Conservation (phyloP, 2,797 vertebrate species). For the Epinephelus malabaricus region DNA sequence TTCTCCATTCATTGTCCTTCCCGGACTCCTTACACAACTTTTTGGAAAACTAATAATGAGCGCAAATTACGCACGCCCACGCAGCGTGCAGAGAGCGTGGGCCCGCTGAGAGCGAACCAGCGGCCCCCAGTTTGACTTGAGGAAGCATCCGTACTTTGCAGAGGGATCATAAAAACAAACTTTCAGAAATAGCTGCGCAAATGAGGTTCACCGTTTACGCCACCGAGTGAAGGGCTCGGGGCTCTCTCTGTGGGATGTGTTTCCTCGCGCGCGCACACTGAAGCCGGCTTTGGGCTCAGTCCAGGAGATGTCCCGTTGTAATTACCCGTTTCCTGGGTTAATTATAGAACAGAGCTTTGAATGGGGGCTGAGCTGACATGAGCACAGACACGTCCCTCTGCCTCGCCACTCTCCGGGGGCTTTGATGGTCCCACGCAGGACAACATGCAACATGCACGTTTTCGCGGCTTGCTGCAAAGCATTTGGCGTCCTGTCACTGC, state of each 20-base stretch:
- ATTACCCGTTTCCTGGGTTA: slow-evolving; percentile 75
- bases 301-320: slow-evolving; percentile 68
- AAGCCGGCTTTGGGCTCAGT: slow-evolving; percentile 47
- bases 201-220: slow-evolving; percentile 55
- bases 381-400: slow-evolving; percentile 71
- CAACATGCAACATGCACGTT: slow-evolving; percentile 45
- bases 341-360: slow-evolving; percentile 64
- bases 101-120: slow-evolving; percentile 4
- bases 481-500: slow-evolving; percentile 25
- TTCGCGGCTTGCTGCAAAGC: slow-evolving; percentile 31
- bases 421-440: slow-evolving; percentile 36
- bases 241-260: slow-evolving; percentile 26
- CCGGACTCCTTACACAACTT: slow-evolving; percentile 73
- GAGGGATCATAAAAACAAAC: slow-evolving; percentile 37
- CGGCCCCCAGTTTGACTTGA: slow-evolving; percentile 37
- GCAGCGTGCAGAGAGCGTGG: slow-evolving; percentile 34
- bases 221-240: slow-evolving; percentile 23
- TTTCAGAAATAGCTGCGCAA: slow-evolving; percentile 54
- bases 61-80: slow-evolving; percentile 71
- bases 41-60: slow-evolving; percentile 54
- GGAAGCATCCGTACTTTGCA: slow-evolving; percentile 36
- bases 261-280: slow-evolving; percentile 26
- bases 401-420: slow-evolving; percentile 15
- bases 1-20: slow-evolving; percentile 29
- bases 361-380: slow-evolving; percentile 64